These are phyloP conservation scores for Venusia cambrica DNA, from an alignment of 2,888 invertebrate genomes.

Conservation along the genomic window DNA sequence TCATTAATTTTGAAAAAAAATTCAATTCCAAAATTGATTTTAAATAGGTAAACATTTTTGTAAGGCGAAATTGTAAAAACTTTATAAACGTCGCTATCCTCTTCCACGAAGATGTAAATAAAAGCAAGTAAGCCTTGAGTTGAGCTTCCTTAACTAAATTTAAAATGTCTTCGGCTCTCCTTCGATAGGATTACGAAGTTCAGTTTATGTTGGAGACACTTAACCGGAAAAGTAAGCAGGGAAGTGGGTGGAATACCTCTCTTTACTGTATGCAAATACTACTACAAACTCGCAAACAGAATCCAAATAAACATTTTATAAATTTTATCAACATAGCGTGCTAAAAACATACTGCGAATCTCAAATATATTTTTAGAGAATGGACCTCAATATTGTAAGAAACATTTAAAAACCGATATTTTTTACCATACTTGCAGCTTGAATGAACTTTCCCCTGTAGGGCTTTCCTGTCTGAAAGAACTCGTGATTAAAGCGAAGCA, in stretches of 20 bases:
- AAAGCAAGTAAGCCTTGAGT: slow-evolving; percentile 17
- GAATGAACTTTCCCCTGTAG: no score
- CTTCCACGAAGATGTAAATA: slow-evolving; percentile 1
- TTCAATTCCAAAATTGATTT: no score
- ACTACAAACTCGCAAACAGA: slow-evolving; percentile 4
- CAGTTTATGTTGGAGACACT: slow-evolving; percentile 25
- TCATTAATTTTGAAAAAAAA: no score
- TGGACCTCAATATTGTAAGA: no score
- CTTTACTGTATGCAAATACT: slow-evolving; percentile 7
- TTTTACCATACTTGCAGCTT: no score
- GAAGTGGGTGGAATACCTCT: slow-evolving; percentile 3
- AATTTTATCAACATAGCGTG: background rate
- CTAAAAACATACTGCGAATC: background rate
- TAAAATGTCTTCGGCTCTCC: slow-evolving; percentile 18
- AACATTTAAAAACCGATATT: no score
- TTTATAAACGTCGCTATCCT: no score
- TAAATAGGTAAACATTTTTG: no score
- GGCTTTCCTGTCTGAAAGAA: slow-evolving; percentile 32
- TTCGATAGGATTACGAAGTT: slow-evolving; percentile 24
- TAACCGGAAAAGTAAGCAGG: slow-evolving; percentile 21
- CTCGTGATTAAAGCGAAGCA: slow-evolving; percentile 51
- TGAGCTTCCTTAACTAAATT: slow-evolving; percentile 23
- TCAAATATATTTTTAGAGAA: no score
- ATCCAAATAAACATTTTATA: background rate
- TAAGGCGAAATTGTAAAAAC: no score